Evolutionary conservation across 2,113 vertebrate species (phyloP).

Genomic region (Tachysurus vachellii): DNA sequence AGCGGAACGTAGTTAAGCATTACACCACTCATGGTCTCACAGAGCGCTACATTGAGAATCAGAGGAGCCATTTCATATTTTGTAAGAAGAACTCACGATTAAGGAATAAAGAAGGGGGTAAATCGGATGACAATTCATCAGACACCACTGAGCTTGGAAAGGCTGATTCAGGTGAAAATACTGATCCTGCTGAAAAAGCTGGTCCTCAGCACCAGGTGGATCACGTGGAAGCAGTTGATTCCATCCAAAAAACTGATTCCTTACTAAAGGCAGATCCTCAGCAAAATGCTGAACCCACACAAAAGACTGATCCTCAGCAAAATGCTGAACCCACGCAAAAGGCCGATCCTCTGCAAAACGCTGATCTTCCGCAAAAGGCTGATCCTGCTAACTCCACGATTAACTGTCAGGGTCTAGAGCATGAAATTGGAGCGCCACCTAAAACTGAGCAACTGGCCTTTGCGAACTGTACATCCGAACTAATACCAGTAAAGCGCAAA

Average conservation of each 20-base stretch:
- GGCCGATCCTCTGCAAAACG: constrained; percentile 25
- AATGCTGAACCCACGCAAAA: constrained; percentile 46
- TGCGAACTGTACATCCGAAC: constrained; percentile 63
- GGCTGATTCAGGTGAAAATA: constrained; percentile 66
- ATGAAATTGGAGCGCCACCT: constrained; percentile 1
- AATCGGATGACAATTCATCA: constrained; percentile 62
- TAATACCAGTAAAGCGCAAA: constrained; percentile 71
- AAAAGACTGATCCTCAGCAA: constrained; percentile 63
- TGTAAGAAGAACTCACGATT: constrained; percentile 81
- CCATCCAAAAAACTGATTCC: constrained; percentile 31
- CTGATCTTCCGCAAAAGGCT: constrained; percentile 20
- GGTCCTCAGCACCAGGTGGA: constrained; percentile 60
- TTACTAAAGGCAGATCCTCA: neutral
- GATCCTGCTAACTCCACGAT: constrained; percentile 52
- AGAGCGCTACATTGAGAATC: constrained; percentile 89
- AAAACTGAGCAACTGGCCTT: constrained; percentile 61
- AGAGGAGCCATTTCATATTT: constrained; percentile 89
- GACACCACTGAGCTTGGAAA: constrained; percentile 61
- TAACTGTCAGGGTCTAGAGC: constrained; percentile 46
- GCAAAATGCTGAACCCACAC: constrained; percentile 55
- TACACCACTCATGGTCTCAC: constrained; percentile 94
- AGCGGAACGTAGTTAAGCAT: constrained; percentile 91
- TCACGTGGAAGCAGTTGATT: neutral
- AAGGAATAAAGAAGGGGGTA: constrained; percentile 71
- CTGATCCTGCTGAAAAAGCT: constrained; percentile 47